Conservation (phyloP, 2,888 invertebrate species). For the Erebia ligea region DNA sequence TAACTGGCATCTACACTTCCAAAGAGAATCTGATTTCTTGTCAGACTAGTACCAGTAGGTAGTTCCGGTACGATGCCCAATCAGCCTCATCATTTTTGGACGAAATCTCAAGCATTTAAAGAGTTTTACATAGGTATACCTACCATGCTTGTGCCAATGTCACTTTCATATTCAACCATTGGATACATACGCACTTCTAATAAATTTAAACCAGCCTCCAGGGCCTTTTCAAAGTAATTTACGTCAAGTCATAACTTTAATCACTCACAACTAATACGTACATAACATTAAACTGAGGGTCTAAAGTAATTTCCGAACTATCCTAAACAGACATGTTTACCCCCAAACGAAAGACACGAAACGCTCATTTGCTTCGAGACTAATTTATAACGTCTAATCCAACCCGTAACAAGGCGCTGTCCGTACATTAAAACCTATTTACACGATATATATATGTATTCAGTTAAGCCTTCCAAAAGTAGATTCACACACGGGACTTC, state of each 20-base stretch:
- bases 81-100: no score
- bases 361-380: slow-evolving; percentile 61
- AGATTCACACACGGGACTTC: slow-evolving; percentile 54
- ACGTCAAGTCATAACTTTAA: slow-evolving; percentile 1
- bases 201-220: background rate
- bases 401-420: slow-evolving; percentile 75
- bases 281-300: slow-evolving; percentile 27
- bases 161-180: background rate
- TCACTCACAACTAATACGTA: background rate
- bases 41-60: no score
- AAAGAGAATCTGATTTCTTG: no score
- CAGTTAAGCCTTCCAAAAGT: slow-evolving; percentile 79
- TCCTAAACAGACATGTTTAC: slow-evolving; percentile 39
- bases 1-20: background rate
- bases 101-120: no score
- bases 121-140: no score
- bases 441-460: slow-evolving; percentile 60
- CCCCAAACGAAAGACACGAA: slow-evolving; percentile 46
- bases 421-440: slow-evolving; percentile 65
- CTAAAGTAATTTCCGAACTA: slow-evolving; percentile 40
- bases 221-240: slow-evolving; percentile 1
- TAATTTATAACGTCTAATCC: slow-evolving; percentile 80
- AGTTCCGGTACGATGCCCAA: no score
- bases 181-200: background rate
- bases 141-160: no score